A percentile compares a stretch with the other conserved stretches of the same genome.
Conservation (phyloP, 2,888 invertebrate species). For the Rhamphomyia laevipes region DNA sequence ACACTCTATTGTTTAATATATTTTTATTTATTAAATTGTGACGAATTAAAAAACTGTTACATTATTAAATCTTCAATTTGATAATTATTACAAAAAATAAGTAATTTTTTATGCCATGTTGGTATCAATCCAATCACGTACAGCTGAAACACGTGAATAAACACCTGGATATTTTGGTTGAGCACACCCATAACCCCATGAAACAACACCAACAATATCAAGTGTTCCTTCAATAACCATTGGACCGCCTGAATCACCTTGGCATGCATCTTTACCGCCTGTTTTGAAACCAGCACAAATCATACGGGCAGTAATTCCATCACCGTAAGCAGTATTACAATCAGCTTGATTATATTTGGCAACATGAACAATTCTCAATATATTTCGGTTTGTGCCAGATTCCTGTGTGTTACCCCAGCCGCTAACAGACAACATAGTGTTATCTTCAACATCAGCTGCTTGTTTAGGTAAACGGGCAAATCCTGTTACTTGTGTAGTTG, state of each 20-base stretch:
- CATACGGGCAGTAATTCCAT: conserved; percentile 28
- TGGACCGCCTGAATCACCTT: conserved; percentile 34
- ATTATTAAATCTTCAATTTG: too few relatives aligned
- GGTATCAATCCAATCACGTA: conserved; percentile 22
- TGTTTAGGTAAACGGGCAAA: conserved; percentile 21
- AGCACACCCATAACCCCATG: conserved; percentile 33
- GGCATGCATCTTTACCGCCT: conserved; percentile 30
- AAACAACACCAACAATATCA: conserved; percentile 28
- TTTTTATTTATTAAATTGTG: too few relatives aligned
- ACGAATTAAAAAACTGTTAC: too few relatives aligned
- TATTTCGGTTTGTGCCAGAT: conserved; percentile 3
- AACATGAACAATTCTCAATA: conserved; percentile 23
- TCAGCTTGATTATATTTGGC: conserved; percentile 23
- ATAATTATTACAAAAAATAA: too few relatives aligned
- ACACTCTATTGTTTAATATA: too few relatives aligned
- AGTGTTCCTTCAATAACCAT: conserved; percentile 16
- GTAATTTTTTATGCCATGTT: too few relatives aligned
- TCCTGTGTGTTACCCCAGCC: conserved; percentile 26
- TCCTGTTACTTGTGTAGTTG: conserved; percentile 17
- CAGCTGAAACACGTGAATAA: conserved; percentile 24
- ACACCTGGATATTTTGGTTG: conserved; percentile 28
- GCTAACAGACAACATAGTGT: conserved; percentile 23
- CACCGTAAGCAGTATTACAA: conserved; percentile 22
- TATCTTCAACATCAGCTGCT: conserved; percentile 22
- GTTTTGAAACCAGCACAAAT: conserved; percentile 26